A percentile compares a stretch with the other conserved stretches of the same genome.
phyloP scores from a whole-genome alignment of 2,888 invertebrate genomes.

The Vesta saturnalis region DNA sequence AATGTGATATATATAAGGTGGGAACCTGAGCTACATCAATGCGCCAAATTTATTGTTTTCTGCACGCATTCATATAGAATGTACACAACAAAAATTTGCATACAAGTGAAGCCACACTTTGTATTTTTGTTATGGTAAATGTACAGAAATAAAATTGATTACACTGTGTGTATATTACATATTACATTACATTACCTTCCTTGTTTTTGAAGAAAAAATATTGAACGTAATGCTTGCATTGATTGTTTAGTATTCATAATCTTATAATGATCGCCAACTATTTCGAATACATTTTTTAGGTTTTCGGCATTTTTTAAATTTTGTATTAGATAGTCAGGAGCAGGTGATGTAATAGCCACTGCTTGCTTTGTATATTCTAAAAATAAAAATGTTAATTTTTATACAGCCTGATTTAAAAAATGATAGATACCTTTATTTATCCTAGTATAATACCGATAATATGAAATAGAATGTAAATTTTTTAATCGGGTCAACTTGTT shows the following conservation, averaged over 20 bases:
- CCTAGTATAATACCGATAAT: background rate
- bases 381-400: background rate
- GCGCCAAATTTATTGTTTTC: too few relatives aligned
- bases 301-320: constrained; percentile 63
- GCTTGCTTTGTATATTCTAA: constrained; percentile 20
- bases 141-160: too few relatives aligned
- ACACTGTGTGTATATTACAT: too few relatives aligned
- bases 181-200: constrained; percentile 62
- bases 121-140: too few relatives aligned
- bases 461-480: background rate
- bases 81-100: too few relatives aligned
- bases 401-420: background rate
- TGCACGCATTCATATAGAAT: too few relatives aligned
- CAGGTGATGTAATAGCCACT: constrained; percentile 6
- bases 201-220: constrained; percentile 68
- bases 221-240: constrained; percentile 65
- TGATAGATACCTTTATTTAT: constrained; percentile 10
- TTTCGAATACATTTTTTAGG: constrained; percentile 62
- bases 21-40: too few relatives aligned
- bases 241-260: constrained; percentile 67
- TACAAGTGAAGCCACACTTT: too few relatives aligned
- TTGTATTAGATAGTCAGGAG: constrained; percentile 62
- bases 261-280: constrained; percentile 61
- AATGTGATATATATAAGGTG: too few relatives aligned
- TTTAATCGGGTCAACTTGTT: background rate